A percentile compares a stretch with the other conserved stretches of the same genome.
Evolutionary conservation across 2,888 invertebrate genomes (phyloP).

Genomic region (Caenorhabditis zanzibari): DNA sequence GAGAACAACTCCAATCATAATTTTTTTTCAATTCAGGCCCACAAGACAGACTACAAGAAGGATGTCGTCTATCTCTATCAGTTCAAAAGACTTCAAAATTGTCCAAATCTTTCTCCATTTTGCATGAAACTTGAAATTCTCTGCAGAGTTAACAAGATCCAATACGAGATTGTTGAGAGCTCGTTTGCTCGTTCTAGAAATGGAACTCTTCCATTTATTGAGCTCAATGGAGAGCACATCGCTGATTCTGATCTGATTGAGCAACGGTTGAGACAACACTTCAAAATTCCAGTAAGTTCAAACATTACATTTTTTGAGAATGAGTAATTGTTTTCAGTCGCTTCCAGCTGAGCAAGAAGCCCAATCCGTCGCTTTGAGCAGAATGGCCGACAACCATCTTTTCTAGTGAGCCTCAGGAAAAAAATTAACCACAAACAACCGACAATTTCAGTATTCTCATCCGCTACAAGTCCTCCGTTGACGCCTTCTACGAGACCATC

Average conservation of each 20-base stretch:
- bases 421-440: neutral
- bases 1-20: neutral
- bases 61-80: constrained; percentile 81
- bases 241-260: constrained; percentile 65
- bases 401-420: constrained; percentile 41
- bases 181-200: constrained; percentile 44
- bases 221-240: constrained; percentile 67
- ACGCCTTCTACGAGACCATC: constrained; percentile 43
- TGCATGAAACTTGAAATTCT: constrained; percentile 81
- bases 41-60: constrained; percentile 69
- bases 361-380: constrained; percentile 54
- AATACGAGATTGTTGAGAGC: constrained; percentile 70
- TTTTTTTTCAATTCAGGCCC: constrained; percentile 23
- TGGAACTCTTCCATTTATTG: constrained; percentile 62
- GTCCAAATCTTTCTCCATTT: constrained; percentile 81
- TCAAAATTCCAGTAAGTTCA: constrained; percentile 58
- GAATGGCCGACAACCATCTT: constrained; percentile 64
- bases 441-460: constrained; percentile 43
- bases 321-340: constrained; percentile 16
- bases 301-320: neutral
- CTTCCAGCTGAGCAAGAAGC: constrained; percentile 55
- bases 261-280: constrained; percentile 53
- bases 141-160: constrained; percentile 78
- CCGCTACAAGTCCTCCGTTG: constrained; percentile 41
- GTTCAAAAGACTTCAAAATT: constrained; percentile 75